These are phyloP conservation scores for Sander lucioperca DNA, from an alignment of 2,113 vertebrate species.

Conservation along the genomic window DNA sequence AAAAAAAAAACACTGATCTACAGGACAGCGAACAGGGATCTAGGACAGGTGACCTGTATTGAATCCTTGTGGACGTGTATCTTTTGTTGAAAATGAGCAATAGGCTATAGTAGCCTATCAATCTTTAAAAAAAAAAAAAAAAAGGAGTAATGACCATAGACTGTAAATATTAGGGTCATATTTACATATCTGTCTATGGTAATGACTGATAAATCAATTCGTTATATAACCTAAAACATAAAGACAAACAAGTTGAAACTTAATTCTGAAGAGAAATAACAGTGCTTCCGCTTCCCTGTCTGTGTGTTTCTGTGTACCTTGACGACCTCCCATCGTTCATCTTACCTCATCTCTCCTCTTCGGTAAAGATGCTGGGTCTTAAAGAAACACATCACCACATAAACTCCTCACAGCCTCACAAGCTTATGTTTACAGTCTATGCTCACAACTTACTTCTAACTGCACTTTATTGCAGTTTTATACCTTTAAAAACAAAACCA, in stretches of 20 bases:
- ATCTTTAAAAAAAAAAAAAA: neutral
- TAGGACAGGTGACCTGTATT: neutral
- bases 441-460: neutral
- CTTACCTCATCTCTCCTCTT: slow-evolving; percentile 46
- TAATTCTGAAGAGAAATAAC: slow-evolving; percentile 37
- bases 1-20: neutral
- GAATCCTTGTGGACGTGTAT: neutral
- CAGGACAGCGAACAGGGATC: neutral
- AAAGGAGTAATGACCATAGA: too few species aligned
- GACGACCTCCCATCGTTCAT: slow-evolving; percentile 44
- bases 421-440: too few species aligned
- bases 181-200: too few species aligned
- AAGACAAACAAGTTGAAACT: neutral
- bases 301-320: slow-evolving; percentile 25
- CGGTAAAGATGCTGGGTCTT: slow-evolving; percentile 74
- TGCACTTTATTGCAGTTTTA: accelerated
- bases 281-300: slow-evolving; percentile 5
- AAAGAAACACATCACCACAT: slow-evolving; percentile 63
- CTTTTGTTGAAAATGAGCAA: neutral
- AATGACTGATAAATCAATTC: neutral
- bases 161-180: too few species aligned
- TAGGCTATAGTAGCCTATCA: neutral
- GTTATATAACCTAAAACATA: neutral
- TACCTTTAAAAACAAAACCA: neutral
- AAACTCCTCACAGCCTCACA: neutral